phyloP scores from a whole-genome alignment of 2,797 vertebrate species.

The Macropodus opercularis region DNA sequence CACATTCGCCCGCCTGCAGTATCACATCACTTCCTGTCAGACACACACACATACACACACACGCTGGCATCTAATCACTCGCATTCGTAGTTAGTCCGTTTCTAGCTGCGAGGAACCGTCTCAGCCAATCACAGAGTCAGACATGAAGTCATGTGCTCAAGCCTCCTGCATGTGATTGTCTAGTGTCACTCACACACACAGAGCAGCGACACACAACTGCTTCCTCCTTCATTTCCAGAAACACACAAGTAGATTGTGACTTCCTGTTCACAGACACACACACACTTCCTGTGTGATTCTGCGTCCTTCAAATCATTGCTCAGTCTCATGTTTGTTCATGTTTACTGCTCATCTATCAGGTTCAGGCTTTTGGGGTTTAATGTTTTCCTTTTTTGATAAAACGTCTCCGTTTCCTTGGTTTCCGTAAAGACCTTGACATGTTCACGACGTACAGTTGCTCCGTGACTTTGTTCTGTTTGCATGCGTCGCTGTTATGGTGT shows the following conservation, averaged over 20 bases:
- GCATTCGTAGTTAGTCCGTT: slow-evolving; percentile 22
- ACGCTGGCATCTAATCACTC: slow-evolving; percentile 1
- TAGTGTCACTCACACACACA: slow-evolving; percentile 12
- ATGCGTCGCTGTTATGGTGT: too few relatives aligned
- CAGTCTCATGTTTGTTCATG: too few relatives aligned
- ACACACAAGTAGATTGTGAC: neutral
- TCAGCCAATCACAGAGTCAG: slow-evolving; percentile 14
- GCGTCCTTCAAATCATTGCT: too few relatives aligned
- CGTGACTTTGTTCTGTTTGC: too few relatives aligned
- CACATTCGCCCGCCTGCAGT: slow-evolving; percentile 43
- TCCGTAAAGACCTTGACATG: too few relatives aligned
- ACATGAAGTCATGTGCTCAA: slow-evolving; percentile 33
- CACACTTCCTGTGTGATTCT: neutral
- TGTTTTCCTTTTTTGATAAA: too few relatives aligned
- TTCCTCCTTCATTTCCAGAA: slow-evolving; percentile 34
- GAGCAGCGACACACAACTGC: slow-evolving; percentile 2
- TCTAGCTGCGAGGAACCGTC: slow-evolving; percentile 21
- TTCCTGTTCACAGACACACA: slow-evolving; percentile 19
- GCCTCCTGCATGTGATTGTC: slow-evolving; percentile 32
- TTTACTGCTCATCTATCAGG: too few relatives aligned
- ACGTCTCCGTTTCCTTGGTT: too few relatives aligned
- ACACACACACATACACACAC: neutral
- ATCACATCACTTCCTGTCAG: slow-evolving; percentile 70
- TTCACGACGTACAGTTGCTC: too few relatives aligned
- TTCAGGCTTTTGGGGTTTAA: too few relatives aligned